A percentile compares a stretch with the other conserved stretches of the same genome.
phyloP scores from a whole-genome alignment of 2,113 vertebrate genomes.

The Quiscalus mexicanus region DNA sequence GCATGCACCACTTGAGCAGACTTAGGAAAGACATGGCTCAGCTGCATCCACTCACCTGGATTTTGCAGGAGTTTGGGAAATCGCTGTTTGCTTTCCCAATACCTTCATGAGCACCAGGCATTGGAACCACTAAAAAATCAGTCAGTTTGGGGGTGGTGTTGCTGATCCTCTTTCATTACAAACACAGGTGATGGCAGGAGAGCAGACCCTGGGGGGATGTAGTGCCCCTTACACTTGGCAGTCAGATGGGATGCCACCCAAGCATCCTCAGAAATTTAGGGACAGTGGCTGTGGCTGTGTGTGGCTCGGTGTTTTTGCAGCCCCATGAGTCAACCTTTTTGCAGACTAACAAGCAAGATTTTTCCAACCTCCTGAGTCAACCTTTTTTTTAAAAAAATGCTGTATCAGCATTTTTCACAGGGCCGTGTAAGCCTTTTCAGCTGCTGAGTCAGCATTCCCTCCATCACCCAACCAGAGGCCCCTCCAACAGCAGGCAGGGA shows the following conservation, averaged over 20 bases:
- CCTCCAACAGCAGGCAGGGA: background rate
- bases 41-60: fast-evolving
- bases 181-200: background rate
- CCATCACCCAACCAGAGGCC: background rate
- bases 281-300: background rate
- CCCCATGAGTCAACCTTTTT: background rate
- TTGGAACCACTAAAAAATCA: background rate
- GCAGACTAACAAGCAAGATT: background rate
- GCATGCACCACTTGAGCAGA: background rate
- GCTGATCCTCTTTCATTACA: background rate
- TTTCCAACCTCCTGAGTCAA: background rate
- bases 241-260: fast-evolving
- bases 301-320: fast-evolving
- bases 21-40: fast-evolving
- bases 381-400: background rate
- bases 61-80: background rate
- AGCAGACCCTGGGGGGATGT: fast-evolving
- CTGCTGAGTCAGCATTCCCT: background rate
- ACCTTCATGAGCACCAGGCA: background rate
- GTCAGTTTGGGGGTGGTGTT: background rate
- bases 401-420: background rate
- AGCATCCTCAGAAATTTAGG: background rate
- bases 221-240: background rate
- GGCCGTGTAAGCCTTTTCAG: background rate
- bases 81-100: fast-evolving